phyloP scores from a whole-genome alignment of 2,797 vertebrate species.

The Arvicola amphibius region DNA sequence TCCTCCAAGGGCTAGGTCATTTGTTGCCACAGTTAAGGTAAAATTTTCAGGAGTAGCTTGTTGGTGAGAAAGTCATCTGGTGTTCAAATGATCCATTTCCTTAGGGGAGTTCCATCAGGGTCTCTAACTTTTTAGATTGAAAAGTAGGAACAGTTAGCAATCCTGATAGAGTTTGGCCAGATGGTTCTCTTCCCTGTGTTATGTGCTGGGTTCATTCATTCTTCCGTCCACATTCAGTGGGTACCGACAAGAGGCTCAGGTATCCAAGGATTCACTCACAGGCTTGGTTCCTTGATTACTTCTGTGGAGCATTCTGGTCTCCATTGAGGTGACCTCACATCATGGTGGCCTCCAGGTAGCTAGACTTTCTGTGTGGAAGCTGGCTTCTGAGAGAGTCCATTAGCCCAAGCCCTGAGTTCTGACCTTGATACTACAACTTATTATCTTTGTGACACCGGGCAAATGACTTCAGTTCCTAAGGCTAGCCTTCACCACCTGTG shows the following conservation, averaged over 20 bases:
- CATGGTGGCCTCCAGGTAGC: not conserved
- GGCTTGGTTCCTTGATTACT: not conserved
- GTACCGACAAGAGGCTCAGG: not conserved
- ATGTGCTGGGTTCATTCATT: not conserved
- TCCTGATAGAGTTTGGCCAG: not conserved
- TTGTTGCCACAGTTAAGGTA: not conserved
- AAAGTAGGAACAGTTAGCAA: not conserved
- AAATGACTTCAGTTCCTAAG: slow-evolving; percentile 2
- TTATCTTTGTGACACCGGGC: not conserved
- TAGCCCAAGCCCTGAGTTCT: not conserved
- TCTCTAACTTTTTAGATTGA: not conserved
- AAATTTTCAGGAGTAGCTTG: not conserved
- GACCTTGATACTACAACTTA: not conserved
- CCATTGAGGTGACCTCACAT: not conserved
- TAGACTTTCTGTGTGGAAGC: not conserved
- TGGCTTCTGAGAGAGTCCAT: not conserved
- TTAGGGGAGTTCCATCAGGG: not conserved
- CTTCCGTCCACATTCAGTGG: not conserved
- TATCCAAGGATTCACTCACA: not conserved
- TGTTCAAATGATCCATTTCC: not conserved
- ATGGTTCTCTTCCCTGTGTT: not conserved
- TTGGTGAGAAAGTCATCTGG: not conserved
- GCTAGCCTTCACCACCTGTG: not conserved
- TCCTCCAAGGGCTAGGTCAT: not conserved
- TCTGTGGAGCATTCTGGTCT: not conserved